Evolutionary conservation across 2,888 invertebrate species (phyloP).

Genomic region (Sesamia inferens): DNA sequence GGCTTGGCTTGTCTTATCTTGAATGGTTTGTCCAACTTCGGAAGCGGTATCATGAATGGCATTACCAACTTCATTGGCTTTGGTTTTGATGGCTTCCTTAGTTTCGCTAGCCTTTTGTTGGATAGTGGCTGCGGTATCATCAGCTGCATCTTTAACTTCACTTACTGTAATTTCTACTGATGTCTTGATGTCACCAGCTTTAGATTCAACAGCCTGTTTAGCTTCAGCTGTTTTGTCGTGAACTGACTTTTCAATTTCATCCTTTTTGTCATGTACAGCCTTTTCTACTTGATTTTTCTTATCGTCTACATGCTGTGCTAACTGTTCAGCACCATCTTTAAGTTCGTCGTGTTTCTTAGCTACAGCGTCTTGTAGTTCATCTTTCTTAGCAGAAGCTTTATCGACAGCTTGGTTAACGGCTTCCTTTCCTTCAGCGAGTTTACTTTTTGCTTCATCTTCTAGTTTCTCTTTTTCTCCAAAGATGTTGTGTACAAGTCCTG

Average conservation of each 20-base stretch:
- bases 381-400: slow-evolving; percentile 78
- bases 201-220: slow-evolving; percentile 65
- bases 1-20: slow-evolving; percentile 67
- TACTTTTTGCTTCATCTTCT: slow-evolving; percentile 82
- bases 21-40: slow-evolving; percentile 61
- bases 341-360: slow-evolving; percentile 76
- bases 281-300: slow-evolving; percentile 73
- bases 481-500: slow-evolving; percentile 85
- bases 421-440: slow-evolving; percentile 81
- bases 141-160: slow-evolving; percentile 68
- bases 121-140: slow-evolving; percentile 61
- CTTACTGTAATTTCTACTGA: slow-evolving; percentile 68
- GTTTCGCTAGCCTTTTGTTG: slow-evolving; percentile 61
- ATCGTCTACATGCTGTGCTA: slow-evolving; percentile 68
- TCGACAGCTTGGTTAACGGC: slow-evolving; percentile 78
- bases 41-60: slow-evolving; percentile 66
- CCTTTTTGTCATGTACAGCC: slow-evolving; percentile 67
- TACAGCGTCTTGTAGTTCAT: slow-evolving; percentile 74
- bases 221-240: slow-evolving; percentile 69
- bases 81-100: slow-evolving; percentile 59
- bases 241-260: slow-evolving; percentile 70
- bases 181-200: slow-evolving; percentile 67
- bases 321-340: slow-evolving; percentile 68
- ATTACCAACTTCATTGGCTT: slow-evolving; percentile 64
- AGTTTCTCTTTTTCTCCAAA: slow-evolving; percentile 87